These are phyloP conservation scores for Philaethria dido DNA, from an alignment of 2,888 invertebrate genomes.

Conservation along the genomic window DNA sequence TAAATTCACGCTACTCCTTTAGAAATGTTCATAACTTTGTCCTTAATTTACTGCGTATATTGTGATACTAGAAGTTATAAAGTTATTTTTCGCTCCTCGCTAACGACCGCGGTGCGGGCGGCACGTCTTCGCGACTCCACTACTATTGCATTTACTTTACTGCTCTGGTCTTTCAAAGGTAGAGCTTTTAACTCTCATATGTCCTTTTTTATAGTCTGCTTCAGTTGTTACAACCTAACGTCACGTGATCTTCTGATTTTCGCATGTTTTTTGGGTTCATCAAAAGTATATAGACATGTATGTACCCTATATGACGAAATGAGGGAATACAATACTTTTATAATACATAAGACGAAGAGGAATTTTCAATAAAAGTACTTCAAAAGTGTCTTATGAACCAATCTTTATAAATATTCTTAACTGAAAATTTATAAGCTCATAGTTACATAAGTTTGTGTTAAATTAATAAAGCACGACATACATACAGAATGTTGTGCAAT, in stretches of 20 bases:
- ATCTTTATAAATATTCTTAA: neutral
- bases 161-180: constrained; percentile 82
- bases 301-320: neutral
- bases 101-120: constrained; percentile 49
- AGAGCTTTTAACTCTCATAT: constrained; percentile 81
- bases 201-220: constrained; percentile 78
- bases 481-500: neutral
- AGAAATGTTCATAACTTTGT: constrained; percentile 13
- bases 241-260: constrained; percentile 72
- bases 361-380: neutral
- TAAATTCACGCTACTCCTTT: constrained; percentile 57
- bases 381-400: neutral
- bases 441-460: too few relatives aligned
- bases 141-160: constrained; percentile 81
- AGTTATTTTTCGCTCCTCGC: constrained; percentile 43
- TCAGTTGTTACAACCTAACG: constrained; percentile 77
- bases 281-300: neutral
- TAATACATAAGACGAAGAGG: neutral
- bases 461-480: neutral
- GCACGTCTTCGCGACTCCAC: constrained; percentile 68
- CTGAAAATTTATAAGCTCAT: neutral
- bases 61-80: constrained; percentile 19
- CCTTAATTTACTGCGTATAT: constrained; percentile 10
- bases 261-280: constrained; percentile 35
- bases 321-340: neutral